Base-by-base conservation (phyloP, 2,797 vertebrate species). In the Iguana delicatissima region DNA sequence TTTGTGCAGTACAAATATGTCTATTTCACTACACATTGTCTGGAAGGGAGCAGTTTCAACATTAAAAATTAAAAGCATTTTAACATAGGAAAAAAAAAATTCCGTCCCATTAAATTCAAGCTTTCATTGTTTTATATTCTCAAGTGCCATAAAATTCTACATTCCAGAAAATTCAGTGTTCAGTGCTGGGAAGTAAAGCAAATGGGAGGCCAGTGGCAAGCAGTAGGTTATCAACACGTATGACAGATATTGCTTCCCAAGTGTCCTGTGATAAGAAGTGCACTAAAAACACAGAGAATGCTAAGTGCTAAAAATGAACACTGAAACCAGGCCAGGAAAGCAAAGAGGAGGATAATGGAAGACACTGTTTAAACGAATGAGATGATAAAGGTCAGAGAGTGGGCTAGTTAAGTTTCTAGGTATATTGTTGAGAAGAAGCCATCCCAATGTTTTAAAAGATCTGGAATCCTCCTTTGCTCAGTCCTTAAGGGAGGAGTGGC, bases 11-110 rank as follows among this genome's bases (percentile, higher is more conserved):
- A 77, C 72, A 57, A 74, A 83, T 89, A 5, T 46, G 24, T 32
- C 42, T 64, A 64, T 79, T 87, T 84, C 35, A 64, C 85, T 64
- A 77, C 59, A 84, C 76, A 26, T 59, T 84, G 90, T 87, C 86
- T 57, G 35, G 85, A 82, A 87, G 77, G 69, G 59, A 87, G 13
- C 73, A 10, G 59, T 79, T 87, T 77, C 46, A 84, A 69, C 86
- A 91, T 91, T 91, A 91, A 91, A 91, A 91, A 91, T 91, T 91
- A 83, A 91, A 87, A 69, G 62, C 85, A 57, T 2, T 84, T 91
- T 72, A 79, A 88, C 29, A 84, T 79, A 79, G 73, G 74, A 32
- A 87, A 87, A 83, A 46, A 46, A 90, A 64, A 64, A 79, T 84
- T 59, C 62, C 62, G 57, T 84, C 35, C 73, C 86, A 88, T 84